A percentile compares a stretch with the other conserved stretches of the same genome.
Evolutionary conservation across 2,888 invertebrate species (phyloP).

Genomic region (Steinernema scapterisci): DNA sequence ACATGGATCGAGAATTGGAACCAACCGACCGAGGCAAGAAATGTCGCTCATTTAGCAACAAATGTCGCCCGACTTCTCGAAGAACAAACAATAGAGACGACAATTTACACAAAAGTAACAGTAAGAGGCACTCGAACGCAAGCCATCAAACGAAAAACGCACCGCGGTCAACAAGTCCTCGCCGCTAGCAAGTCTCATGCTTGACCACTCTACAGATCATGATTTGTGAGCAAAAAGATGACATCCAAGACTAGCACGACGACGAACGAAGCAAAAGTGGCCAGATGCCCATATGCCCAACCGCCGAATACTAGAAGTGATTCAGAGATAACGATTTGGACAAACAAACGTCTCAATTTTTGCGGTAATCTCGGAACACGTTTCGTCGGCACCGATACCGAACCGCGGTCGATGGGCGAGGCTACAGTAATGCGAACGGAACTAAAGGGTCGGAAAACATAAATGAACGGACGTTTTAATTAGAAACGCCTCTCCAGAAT

Average conservation of each 20-base stretch:
- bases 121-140: constrained; percentile 18
- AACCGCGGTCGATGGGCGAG: neutral
- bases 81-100: neutral
- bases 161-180: constrained; percentile 6
- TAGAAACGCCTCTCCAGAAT: neutral
- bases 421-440: neutral
- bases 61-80: too few species aligned
- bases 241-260: neutral
- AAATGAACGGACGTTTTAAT: neutral
- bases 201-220: constrained; percentile 1
- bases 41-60: too few species aligned
- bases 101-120: constrained; percentile 3
- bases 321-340: neutral
- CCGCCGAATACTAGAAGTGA: neutral
- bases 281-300: neutral
- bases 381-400: neutral
- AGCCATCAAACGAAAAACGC: neutral
- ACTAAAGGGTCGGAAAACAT: neutral
- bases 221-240: neutral
- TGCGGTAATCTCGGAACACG: neutral
- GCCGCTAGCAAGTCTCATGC: neutral
- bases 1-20: too few species aligned
- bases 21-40: too few species aligned
- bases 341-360: constrained; percentile 11
- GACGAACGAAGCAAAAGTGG: too few species aligned